Conservation (phyloP, 2,113 vertebrate genomes). For the Zingel zingel region DNA sequence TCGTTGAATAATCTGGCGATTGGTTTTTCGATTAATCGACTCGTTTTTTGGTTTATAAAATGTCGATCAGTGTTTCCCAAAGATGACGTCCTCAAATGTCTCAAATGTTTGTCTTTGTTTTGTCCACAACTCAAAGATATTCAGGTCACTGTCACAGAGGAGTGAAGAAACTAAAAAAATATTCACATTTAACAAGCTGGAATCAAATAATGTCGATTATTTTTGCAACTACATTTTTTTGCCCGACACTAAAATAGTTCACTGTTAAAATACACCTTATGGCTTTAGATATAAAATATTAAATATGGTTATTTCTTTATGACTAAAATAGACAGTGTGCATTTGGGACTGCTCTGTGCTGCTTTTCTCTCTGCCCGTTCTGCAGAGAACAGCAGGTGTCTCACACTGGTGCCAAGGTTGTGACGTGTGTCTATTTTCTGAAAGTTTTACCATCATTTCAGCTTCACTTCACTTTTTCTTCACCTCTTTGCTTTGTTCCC, state of each 20-base stretch:
- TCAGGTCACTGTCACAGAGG: too few relatives aligned
- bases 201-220: too few relatives aligned
- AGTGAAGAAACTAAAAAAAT: too few relatives aligned
- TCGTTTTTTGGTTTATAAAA: too few relatives aligned
- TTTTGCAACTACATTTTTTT: background rate
- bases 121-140: too few relatives aligned
- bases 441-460: background rate
- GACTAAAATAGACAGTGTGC: constrained; percentile 17
- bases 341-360: constrained; percentile 16
- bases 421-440: constrained; percentile 7
- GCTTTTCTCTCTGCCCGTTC: constrained; percentile 23
- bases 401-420: constrained; percentile 8
- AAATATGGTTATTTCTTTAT: background rate
- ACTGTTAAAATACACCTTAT: background rate
- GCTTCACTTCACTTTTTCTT: background rate
- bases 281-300: background rate
- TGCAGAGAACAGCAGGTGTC: constrained; percentile 41
- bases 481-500: background rate
- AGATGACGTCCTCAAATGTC: too few relatives aligned
- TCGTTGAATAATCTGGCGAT: too few relatives aligned
- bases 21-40: too few relatives aligned
- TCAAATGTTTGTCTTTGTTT: too few relatives aligned
- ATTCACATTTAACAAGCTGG: too few relatives aligned
- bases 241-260: background rate
- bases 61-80: too few relatives aligned